phyloP scores from a whole-genome alignment of 2,888 invertebrate genomes.

The Yponomeuta evonymella region DNA sequence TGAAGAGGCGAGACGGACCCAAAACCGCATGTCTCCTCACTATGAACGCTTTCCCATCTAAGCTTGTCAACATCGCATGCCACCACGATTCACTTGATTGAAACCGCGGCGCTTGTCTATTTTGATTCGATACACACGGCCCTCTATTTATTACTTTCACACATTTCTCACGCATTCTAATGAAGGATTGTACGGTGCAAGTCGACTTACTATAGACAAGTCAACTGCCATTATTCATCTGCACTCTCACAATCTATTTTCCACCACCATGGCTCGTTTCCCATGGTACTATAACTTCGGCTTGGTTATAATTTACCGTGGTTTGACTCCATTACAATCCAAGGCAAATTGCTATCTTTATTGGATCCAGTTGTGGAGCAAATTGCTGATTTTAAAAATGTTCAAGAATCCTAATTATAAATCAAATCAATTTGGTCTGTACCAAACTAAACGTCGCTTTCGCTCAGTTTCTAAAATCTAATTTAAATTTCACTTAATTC shows the following conservation, averaged over 20 bases:
- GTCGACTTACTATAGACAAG: background rate
- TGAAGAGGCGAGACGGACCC: no score
- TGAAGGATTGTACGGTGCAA: background rate
- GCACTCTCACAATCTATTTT: background rate
- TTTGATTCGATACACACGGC: background rate
- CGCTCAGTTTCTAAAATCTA: no score
- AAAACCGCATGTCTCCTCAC: no score
- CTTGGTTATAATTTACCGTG: background rate
- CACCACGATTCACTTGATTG: background rate
- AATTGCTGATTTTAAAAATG: no score
- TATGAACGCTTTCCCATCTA: no score
- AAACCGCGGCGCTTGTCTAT: background rate
- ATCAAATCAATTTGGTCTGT: no score
- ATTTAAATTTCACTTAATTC: no score
- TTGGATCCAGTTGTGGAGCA: no score
- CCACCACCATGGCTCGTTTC: background rate
- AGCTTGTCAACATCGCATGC: background rate
- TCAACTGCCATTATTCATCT: background rate
- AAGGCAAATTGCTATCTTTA: no score
- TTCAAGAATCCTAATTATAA: no score
- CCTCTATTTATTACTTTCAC: background rate
- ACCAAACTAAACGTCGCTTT: no score
- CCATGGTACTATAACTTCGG: background rate
- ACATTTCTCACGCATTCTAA: conserved; percentile 3
- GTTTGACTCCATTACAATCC: no score